These are phyloP conservation scores for Caenorhabditis wallacei DNA, from an alignment of 2,888 invertebrate species.

Conservation along the genomic window DNA sequence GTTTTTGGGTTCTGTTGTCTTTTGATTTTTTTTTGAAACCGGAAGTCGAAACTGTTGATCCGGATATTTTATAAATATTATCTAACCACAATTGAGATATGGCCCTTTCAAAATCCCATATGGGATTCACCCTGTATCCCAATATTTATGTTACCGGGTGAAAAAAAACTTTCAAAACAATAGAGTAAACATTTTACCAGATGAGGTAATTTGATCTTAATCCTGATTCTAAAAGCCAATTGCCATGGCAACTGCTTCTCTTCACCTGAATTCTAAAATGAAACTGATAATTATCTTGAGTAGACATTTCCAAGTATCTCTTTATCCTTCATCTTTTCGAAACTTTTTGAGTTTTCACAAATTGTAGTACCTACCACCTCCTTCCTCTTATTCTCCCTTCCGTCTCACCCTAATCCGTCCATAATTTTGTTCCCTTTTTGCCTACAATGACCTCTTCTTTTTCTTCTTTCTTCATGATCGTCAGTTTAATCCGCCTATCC, in stretches of 20 bases:
- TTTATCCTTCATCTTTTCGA: background rate
- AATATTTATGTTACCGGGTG: too few species aligned
- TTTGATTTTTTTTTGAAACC: background rate
- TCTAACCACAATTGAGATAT: too few species aligned
- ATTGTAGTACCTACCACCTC: constrained; percentile 46
- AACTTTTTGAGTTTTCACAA: constrained; percentile 5
- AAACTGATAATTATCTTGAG: background rate
- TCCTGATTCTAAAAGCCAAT: too few species aligned
- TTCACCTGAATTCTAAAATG: too few species aligned
- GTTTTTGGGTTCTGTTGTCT: constrained; percentile 25
- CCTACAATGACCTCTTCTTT: constrained; percentile 49
- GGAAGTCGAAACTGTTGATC: background rate
- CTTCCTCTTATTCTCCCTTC: constrained; percentile 12
- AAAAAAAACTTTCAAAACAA: background rate
- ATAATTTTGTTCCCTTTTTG: constrained; percentile 59
- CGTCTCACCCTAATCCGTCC: constrained; percentile 57
- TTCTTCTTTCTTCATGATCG: constrained; percentile 29
- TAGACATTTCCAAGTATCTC: background rate
- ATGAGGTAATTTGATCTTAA: too few species aligned
- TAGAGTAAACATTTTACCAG: too few species aligned
- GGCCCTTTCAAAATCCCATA: too few species aligned
- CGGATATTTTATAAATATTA: too few species aligned
- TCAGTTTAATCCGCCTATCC: constrained; percentile 53
- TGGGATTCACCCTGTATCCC: too few species aligned
- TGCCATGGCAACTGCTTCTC: too few species aligned